Conservation (phyloP, 2,113 vertebrate genomes). For the Myrmecophaga tridactyla region DNA sequence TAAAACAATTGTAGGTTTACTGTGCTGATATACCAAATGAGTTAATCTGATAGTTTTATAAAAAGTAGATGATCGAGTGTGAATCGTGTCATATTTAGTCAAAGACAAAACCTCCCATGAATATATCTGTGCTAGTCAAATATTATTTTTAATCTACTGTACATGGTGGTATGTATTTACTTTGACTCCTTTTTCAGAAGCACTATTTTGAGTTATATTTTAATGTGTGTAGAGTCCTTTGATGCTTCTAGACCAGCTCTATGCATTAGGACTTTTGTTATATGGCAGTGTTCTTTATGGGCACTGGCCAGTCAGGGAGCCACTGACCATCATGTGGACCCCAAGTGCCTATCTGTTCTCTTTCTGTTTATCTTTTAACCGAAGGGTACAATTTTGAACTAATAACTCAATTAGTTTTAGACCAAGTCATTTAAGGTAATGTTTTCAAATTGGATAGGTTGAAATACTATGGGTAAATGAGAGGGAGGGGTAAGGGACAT, state of each 20-base stretch:
- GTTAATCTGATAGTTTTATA: conserved; percentile 12
- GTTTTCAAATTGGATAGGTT: no score
- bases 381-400: not conserved
- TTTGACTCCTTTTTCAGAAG: not conserved
- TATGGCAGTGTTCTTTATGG: not conserved
- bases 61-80: not conserved
- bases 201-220: conserved; percentile 6
- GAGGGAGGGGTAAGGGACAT: no score
- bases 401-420: conserved; percentile 35
- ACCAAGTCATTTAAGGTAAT: not conserved
- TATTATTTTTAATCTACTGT: not conserved
- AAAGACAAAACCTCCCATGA: conserved; percentile 14
- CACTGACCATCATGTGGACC: not conserved
- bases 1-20: conserved; percentile 2
- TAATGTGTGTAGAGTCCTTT: not conserved
- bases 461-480: no score
- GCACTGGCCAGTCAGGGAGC: not conserved
- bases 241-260: not conserved
- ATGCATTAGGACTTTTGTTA: not conserved
- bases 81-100: not conserved
- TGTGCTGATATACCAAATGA: conserved; percentile 7
- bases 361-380: not conserved
- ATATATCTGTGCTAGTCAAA: not conserved
- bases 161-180: not conserved
- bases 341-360: not conserved